A percentile compares a stretch with the other conserved stretches of the same genome.
Evolutionary conservation across 2,797 vertebrate genomes (phyloP).

Genomic region (Sebastes reedi): DNA sequence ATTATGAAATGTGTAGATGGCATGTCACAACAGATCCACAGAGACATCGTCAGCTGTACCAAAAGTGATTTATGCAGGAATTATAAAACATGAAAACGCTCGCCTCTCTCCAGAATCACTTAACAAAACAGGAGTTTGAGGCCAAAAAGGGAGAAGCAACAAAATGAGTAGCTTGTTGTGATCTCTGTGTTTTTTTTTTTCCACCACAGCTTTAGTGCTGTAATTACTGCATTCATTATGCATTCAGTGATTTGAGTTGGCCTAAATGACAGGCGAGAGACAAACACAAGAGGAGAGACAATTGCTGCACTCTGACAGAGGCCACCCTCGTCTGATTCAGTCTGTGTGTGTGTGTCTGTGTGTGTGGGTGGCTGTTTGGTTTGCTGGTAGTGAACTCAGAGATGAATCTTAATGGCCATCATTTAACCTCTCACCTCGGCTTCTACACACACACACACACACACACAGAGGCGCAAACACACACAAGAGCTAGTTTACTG

Average conservation of each 20-base stretch:
- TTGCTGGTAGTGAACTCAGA: conserved; percentile 57
- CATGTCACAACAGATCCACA: conserved; percentile 51
- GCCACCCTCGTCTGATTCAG: conserved; percentile 33
- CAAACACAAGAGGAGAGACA: conserved; percentile 60
- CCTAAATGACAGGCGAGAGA: conserved; percentile 54
- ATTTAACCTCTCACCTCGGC: conserved; percentile 69
- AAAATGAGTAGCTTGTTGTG: conserved; percentile 22
- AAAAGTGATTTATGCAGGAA: conserved; percentile 34
- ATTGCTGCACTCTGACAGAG: conserved; percentile 55
- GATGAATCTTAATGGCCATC: conserved; percentile 72
- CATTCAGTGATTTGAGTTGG: conserved; percentile 51
- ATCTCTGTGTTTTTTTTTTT: background rate
- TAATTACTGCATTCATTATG: conserved; percentile 65
- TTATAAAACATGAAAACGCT: background rate
- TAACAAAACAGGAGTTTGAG: conserved; percentile 23
- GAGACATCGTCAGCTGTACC: conserved; percentile 10
- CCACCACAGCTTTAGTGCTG: conserved; percentile 17
- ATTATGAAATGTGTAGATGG: conserved; percentile 42
- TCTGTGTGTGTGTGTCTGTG: conserved; percentile 7
- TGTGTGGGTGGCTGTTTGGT: conserved; percentile 15
- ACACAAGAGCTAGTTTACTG: conserved; percentile 41
- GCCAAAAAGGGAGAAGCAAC: conserved; percentile 5
- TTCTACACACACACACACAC: background rate
- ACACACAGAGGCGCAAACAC: background rate
- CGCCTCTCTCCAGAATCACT: conserved; percentile 19